Evolutionary conservation across 2,113 vertebrate species (phyloP), one percentile per base, ranked within the genome.

Genomic region (Brachionichthys hirsutus): DNA sequence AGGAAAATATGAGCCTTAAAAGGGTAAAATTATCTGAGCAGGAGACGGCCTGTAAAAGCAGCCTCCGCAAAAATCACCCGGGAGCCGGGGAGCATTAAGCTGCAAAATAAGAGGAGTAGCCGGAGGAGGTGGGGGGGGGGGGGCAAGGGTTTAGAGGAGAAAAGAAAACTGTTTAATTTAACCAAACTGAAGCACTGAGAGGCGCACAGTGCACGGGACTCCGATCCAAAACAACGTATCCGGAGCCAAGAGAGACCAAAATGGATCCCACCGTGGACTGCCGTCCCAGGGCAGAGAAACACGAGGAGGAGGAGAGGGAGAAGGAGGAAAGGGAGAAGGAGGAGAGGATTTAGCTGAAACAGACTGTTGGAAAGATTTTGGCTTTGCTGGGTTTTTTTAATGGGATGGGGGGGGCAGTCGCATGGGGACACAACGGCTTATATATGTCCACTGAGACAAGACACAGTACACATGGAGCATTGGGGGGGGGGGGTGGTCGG

Each of bases 91-190:
- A 77, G 77, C 61, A 70, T 81, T 78, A 84, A 82, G 78, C 77
- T 53, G 51, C 83, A 82, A 80, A 87, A 78, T 81, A 70, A 60
- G 78, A 70, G 66, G 62, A 75, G 70, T 65, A 69, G 54, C n/a
- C n/a, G 4, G 24, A 8, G 24, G 24, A 8, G 24, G 41, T 58
- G 62, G 35, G 79, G 58, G 50, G 54, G 46, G 14, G 55, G 62
- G 54, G 24, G 55, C 50, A 45, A n/a, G 50, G 62, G 73, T 63
- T 53, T 16, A 24, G 62, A 62, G 64, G 73, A 80, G 85, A 87
- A 87, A 87, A 86, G 83, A 87, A 89, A 88, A 86, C 83, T 88
- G 88, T 88, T 89, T 89, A 87, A 89, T 88, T 88, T 85, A 88
- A 88, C 82, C 84, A 87, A 88, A 89, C 82, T 80, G n/a, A n/a